Conservation (phyloP, 2,888 invertebrate species). For the Heliconius ismenius region DNA sequence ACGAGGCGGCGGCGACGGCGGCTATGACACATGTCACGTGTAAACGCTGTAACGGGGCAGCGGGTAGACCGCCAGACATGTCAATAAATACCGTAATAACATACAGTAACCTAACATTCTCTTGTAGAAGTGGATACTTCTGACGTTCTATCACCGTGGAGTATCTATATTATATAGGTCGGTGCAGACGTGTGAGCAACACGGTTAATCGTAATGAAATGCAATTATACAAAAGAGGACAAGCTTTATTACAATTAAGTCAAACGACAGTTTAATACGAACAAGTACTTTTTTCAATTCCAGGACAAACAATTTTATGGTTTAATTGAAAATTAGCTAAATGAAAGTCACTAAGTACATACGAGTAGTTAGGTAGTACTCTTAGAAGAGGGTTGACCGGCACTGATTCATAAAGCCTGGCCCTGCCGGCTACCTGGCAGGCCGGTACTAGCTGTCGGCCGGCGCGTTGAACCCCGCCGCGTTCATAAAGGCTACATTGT, state of each 20-base stretch:
- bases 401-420: neutral
- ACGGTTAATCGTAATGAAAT: constrained; percentile 17
- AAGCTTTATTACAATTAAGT: neutral
- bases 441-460: neutral
- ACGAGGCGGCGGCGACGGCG: constrained; percentile 28
- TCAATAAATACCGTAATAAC: neutral
- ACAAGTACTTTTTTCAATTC: neutral
- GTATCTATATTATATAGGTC: no score
- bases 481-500: neutral
- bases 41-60: constrained; percentile 54
- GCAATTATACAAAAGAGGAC: constrained; percentile 20
- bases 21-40: constrained; percentile 48
- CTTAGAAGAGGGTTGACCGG: no score
- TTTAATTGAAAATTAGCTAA: neutral
- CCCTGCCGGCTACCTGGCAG: neutral
- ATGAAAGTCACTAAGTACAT: neutral
- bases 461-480: constrained; percentile 26
- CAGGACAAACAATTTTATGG: neutral
- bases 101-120: neutral
- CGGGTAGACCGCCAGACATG: constrained; percentile 21
- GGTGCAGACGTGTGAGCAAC: neutral
- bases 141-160: no score
- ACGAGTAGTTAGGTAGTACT: no score
- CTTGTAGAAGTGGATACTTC: no score
- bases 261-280: neutral